These are phyloP conservation scores for Gymnorhina tibicen DNA, from an alignment of 2,113 vertebrate genomes.

Conservation along the genomic window DNA sequence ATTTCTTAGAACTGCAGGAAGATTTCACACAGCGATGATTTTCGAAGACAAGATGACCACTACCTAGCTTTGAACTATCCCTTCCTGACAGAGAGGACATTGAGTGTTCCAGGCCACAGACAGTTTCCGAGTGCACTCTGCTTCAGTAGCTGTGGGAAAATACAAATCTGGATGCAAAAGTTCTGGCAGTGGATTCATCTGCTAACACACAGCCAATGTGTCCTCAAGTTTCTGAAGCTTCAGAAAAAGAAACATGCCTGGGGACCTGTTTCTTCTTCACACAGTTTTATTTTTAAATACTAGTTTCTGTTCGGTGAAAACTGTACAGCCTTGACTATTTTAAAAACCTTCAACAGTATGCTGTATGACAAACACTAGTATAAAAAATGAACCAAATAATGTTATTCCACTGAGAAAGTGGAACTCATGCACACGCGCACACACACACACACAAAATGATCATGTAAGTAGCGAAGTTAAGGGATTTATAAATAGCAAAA, in stretches of 20 bases:
- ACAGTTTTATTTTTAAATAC: slow-evolving; percentile 61
- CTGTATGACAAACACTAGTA: slow-evolving; percentile 36
- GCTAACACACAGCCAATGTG: not conserved
- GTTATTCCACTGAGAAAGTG: slow-evolving; percentile 7
- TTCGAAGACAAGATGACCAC: not conserved
- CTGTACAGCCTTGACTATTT: slow-evolving; percentile 54
- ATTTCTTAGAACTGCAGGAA: not conserved
- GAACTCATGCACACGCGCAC: not conserved
- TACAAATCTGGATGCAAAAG: not conserved
- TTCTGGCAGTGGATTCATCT: slow-evolving; percentile 3
- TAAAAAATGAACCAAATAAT: slow-evolving; percentile 55
- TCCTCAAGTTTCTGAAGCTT: slow-evolving; percentile 21
- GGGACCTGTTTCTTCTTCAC: slow-evolving; percentile 45
- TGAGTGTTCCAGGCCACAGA: not conserved
- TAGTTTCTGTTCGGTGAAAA: slow-evolving; percentile 45
- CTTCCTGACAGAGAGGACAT: not conserved
- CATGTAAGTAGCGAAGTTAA: slow-evolving; percentile 58
- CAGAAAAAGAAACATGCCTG: slow-evolving; percentile 43
- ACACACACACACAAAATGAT: not conserved
- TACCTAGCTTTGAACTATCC: not conserved
- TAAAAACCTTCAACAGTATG: slow-evolving; percentile 55
- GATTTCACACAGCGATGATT: not conserved
- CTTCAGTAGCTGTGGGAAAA: not conserved
- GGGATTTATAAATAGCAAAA: slow-evolving; percentile 80
- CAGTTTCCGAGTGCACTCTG: not conserved